Conservation (phyloP, 1,140 invertebrate species). For the Papilio xuthus region DNA sequence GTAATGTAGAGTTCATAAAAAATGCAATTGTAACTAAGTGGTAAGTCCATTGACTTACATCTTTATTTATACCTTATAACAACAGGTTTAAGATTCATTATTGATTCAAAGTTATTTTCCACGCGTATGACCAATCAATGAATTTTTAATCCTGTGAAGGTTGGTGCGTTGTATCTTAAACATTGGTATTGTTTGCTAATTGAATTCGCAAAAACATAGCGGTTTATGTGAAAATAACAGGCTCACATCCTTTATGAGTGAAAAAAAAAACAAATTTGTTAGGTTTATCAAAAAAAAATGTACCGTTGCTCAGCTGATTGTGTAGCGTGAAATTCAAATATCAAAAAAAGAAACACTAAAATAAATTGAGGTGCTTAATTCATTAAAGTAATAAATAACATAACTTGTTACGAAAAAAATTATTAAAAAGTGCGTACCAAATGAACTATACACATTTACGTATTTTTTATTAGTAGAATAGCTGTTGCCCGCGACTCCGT, state of each 20-base stretch:
- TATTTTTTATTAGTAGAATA: no score
- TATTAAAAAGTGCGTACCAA: no score
- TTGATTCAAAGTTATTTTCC: background rate
- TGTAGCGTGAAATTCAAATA: background rate
- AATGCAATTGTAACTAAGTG: background rate
- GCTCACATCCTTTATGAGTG: background rate
- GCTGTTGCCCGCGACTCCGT: no score
- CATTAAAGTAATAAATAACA: no score
- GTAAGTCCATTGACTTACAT: background rate
- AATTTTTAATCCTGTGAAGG: slow-evolving; percentile 18
- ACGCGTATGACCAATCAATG: background rate
- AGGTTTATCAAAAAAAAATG: background rate
- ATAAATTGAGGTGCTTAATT: no score
- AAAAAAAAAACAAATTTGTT: slow-evolving; percentile 24
- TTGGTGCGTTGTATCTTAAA: background rate
- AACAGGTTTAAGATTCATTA: slow-evolving; percentile 10
- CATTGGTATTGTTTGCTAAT: slow-evolving; percentile 24
- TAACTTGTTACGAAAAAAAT: no score
- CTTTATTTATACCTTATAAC: background rate
- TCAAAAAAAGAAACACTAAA: background rate
- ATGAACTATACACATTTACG: no score
- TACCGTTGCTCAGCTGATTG: background rate
- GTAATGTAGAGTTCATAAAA: background rate
- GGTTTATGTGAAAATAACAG: slow-evolving; percentile 22
- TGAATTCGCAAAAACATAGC: slow-evolving; percentile 15